These are phyloP conservation scores for Chaetodon trifasciatus DNA, from an alignment of 2,797 vertebrate genomes.

Conservation along the genomic window DNA sequence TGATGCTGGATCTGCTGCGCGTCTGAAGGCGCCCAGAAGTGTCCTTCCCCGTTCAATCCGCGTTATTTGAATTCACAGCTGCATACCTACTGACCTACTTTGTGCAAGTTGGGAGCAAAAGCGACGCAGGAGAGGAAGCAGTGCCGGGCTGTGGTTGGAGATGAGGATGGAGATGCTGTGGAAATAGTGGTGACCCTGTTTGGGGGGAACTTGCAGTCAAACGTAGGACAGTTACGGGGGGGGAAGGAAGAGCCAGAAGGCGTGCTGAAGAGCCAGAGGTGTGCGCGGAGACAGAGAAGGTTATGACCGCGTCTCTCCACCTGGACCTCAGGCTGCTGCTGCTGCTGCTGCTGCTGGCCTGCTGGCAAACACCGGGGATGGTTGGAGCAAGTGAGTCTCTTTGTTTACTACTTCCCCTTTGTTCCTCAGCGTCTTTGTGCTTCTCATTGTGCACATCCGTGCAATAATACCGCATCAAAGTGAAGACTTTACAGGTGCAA, in stretches of 20 bases:
- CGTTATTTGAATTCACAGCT: not conserved
- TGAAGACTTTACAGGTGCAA: not conserved
- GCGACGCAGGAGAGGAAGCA: not conserved
- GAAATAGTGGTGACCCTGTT: conserved; percentile 49
- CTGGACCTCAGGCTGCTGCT: conserved; percentile 66
- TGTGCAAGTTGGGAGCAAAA: conserved; percentile 42
- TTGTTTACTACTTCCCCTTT: no score
- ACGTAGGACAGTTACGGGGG: not conserved
- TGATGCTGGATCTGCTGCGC: not conserved
- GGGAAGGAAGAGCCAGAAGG: not conserved
- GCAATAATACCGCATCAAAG: not conserved
- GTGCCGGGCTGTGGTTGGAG: not conserved
- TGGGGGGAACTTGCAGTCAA: conserved; percentile 44
- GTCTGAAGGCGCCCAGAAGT: not conserved
- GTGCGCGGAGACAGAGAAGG: conserved; percentile 40
- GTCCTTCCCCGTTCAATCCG: not conserved
- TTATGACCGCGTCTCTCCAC: conserved; percentile 61
- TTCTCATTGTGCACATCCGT: not conserved
- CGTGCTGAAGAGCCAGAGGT: conserved; percentile 44
- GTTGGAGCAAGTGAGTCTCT: conserved; percentile 66
- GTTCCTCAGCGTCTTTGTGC: not conserved
- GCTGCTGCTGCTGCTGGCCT: conserved; percentile 70
- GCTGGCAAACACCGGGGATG: conserved; percentile 58
- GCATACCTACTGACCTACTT: conserved; percentile 61
- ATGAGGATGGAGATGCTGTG: conserved; percentile 42